phyloP scores from a whole-genome alignment of 2,797 vertebrate genomes.

The Gephyroberyx darwinii region DNA sequence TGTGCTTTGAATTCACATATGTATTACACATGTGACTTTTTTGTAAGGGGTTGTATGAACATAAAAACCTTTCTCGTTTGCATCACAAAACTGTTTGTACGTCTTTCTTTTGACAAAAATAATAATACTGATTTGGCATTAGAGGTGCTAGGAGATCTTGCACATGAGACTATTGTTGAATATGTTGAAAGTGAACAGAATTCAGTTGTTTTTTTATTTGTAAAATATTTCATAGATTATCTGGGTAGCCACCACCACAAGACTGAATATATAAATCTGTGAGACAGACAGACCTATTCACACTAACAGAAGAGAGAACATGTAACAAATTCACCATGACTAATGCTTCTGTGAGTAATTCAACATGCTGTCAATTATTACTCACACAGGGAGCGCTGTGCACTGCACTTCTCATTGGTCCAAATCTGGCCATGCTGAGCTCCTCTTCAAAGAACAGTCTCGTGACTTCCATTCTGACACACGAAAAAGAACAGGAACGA shows the following conservation, averaged over 20 bases:
- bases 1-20: too few relatives aligned
- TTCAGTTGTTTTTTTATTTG: neutral
- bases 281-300: constrained; percentile 60
- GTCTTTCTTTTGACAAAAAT: too few relatives aligned
- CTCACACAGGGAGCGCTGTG: constrained; percentile 61
- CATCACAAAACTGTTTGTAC: neutral
- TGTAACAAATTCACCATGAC: constrained; percentile 69
- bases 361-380: constrained; percentile 78
- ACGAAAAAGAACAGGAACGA: constrained; percentile 24
- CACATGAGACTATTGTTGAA: too few relatives aligned
- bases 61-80: neutral
- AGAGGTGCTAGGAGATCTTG: too few relatives aligned
- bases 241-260: constrained; percentile 29
- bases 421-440: constrained; percentile 26
- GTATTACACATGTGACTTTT: too few relatives aligned
- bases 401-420: constrained; percentile 43
- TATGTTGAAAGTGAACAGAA: neutral
- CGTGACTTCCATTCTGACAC: constrained; percentile 57
- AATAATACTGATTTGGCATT: too few relatives aligned
- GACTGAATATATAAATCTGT: constrained; percentile 25
- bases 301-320: constrained; percentile 63
- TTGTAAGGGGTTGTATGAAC: neutral
- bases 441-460: constrained; percentile 61
- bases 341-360: constrained; percentile 71
- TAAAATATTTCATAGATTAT: constrained; percentile 11